Evolutionary conservation across 1,140 invertebrate genomes (phyloP).

Genomic region (Drosophila ananassae): DNA sequence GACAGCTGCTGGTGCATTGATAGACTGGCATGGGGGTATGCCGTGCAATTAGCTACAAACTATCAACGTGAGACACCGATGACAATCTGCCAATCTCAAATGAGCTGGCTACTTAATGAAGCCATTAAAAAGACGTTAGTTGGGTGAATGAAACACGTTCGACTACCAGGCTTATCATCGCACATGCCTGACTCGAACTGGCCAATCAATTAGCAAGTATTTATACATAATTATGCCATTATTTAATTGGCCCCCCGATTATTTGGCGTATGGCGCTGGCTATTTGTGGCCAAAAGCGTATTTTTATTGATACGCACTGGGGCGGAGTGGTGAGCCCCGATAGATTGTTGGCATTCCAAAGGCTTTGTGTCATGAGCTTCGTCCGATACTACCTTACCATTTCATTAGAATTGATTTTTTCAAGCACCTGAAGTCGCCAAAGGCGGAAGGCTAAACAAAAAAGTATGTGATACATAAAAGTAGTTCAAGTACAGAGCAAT

Average conservation of each 20-base stretch:
- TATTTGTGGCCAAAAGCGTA: slow-evolving; percentile 23
- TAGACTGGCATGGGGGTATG: background rate
- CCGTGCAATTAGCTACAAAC: slow-evolving; percentile 7
- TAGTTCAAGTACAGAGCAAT: slow-evolving; percentile 50
- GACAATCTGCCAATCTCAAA: slow-evolving; percentile 47
- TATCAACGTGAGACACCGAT: slow-evolving; percentile 44
- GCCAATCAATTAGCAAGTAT: slow-evolving; percentile 70
- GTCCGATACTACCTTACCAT: slow-evolving; percentile 9
- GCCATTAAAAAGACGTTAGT: slow-evolving; percentile 49
- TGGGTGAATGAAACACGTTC: slow-evolving; percentile 33
- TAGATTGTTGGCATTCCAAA: slow-evolving; percentile 59
- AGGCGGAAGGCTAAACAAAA: slow-evolving; percentile 22
- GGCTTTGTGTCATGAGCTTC: slow-evolving; percentile 63
- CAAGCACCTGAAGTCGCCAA: slow-evolving; percentile 3
- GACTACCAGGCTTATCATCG: slow-evolving; percentile 47
- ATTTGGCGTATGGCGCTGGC: slow-evolving; percentile 14
- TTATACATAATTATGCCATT: slow-evolving; percentile 72
- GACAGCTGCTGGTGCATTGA: slow-evolving; percentile 7
- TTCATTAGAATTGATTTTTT: slow-evolving; percentile 37
- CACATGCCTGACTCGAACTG: slow-evolving; percentile 46
- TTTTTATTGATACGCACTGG: slow-evolving; percentile 55
- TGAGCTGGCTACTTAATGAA: slow-evolving; percentile 22
- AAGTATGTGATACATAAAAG: slow-evolving; percentile 15
- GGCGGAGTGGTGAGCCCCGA: background rate
- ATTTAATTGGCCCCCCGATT: slow-evolving; percentile 60